Conservation (phyloP, 2,797 vertebrate genomes). For the Sparidentex hasta region DNA sequence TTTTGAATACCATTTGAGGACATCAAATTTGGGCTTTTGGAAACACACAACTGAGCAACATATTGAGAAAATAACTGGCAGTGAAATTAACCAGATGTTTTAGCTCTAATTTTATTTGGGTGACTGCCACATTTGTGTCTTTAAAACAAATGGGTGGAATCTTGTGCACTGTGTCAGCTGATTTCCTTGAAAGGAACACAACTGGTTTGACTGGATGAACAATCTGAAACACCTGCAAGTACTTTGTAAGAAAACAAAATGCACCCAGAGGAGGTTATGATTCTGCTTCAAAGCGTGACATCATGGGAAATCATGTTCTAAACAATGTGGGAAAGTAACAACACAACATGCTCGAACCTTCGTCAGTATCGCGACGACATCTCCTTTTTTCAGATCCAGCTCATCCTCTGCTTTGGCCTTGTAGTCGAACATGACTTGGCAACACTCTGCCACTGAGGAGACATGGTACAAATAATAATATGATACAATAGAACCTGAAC, state of each 20-base stretch:
- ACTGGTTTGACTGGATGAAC: slow-evolving; percentile 56
- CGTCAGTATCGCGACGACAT: slow-evolving; percentile 83
- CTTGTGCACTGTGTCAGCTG: neutral
- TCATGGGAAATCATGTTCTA: neutral
- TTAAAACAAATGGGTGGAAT: slow-evolving; percentile 4
- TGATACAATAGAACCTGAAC: neutral
- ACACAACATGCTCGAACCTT: slow-evolving; percentile 84
- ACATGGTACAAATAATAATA: slow-evolving; percentile 16
- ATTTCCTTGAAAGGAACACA: slow-evolving; percentile 18
- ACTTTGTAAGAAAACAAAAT: neutral
- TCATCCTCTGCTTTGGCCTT: slow-evolving; percentile 85
- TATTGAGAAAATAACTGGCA: too few relatives aligned
- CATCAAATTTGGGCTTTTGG: too few relatives aligned
- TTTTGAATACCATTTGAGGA: neutral
- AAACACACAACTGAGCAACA: too few relatives aligned
- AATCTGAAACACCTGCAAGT: neutral
- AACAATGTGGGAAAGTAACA: neutral
- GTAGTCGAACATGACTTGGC: slow-evolving; percentile 90
- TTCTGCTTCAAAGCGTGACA: slow-evolving; percentile 1
- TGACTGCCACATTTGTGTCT: neutral
- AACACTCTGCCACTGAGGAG: slow-evolving; percentile 82
- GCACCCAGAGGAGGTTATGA: neutral
- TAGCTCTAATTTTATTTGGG: neutral
- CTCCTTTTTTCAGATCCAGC: slow-evolving; percentile 87
- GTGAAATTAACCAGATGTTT: too few relatives aligned